Evolutionary conservation across 2,113 vertebrate genomes (phyloP).

Genomic region (Tringa solitaria): DNA sequence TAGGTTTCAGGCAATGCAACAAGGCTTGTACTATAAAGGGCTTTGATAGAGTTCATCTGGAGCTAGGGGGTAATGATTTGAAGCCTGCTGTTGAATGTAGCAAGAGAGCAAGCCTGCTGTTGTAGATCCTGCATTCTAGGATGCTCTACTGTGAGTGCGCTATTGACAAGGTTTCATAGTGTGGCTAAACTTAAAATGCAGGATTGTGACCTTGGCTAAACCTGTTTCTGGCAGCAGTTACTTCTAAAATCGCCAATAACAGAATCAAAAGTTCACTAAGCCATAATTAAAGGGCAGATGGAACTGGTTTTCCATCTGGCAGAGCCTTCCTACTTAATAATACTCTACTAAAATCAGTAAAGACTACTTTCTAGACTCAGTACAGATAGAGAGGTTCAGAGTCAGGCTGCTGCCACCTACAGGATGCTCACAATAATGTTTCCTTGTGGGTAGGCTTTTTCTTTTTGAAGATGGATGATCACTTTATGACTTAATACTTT

Average conservation of each 20-base stretch:
- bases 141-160: too few species aligned
- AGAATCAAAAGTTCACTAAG: neutral
- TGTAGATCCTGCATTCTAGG: neutral
- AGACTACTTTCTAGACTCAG: neutral
- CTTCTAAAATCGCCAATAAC: neutral
- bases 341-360: neutral
- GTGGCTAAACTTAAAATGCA: neutral
- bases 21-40: neutral
- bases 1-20: neutral
- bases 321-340: neutral
- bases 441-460: too few species aligned
- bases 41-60: neutral
- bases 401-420: constrained; percentile 22
- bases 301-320: neutral
- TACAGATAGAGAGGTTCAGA: neutral
- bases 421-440: neutral
- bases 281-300: neutral
- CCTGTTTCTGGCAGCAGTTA: neutral
- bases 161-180: neutral
- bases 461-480: neutral
- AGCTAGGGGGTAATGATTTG: neutral
- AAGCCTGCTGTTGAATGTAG: neutral
- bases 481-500: neutral
- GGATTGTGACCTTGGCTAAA: neutral
- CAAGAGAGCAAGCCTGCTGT: neutral